Conservation (phyloP, 2,888 invertebrate species). For the Caenorhabditis sp. region DNA sequence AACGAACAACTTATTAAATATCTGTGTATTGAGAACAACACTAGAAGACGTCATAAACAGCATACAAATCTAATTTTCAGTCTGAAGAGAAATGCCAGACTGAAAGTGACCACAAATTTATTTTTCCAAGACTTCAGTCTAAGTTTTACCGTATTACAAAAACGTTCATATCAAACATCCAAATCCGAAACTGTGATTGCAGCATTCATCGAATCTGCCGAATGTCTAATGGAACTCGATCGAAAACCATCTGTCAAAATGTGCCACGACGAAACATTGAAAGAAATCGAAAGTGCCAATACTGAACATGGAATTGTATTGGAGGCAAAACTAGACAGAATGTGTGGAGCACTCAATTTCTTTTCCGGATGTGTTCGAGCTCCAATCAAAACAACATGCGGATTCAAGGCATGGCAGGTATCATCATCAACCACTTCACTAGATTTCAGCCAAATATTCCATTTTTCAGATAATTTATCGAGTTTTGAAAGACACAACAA, state of each 20-base stretch:
- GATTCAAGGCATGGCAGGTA: constrained; percentile 60
- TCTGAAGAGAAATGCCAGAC: no score
- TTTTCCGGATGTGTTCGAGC: constrained; percentile 66
- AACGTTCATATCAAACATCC: neutral
- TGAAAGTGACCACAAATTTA: no score
- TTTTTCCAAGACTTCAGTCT: no score
- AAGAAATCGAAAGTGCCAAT: constrained; percentile 67
- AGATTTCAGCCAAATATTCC: no score
- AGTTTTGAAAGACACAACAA: constrained; percentile 70
- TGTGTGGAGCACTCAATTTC: constrained; percentile 70
- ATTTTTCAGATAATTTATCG: constrained; percentile 65
- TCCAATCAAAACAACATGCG: constrained; percentile 63
- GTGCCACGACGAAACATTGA: constrained; percentile 68
- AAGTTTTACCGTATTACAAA: no score
- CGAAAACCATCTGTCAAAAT: constrained; percentile 63
- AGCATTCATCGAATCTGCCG: constrained; percentile 70
- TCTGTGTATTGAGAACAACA: no score
- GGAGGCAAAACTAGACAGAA: constrained; percentile 62
- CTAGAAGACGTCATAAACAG: no score
- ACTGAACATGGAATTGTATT: constrained; percentile 55
- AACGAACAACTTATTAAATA: no score
- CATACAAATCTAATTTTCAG: no score
- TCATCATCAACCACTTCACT: no score
- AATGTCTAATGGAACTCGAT: constrained; percentile 70
- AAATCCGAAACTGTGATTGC: constrained; percentile 23